These are phyloP conservation scores for Dasysyrphus albostriatus DNA, from an alignment of 2,888 invertebrate genomes.

Conservation along the genomic window DNA sequence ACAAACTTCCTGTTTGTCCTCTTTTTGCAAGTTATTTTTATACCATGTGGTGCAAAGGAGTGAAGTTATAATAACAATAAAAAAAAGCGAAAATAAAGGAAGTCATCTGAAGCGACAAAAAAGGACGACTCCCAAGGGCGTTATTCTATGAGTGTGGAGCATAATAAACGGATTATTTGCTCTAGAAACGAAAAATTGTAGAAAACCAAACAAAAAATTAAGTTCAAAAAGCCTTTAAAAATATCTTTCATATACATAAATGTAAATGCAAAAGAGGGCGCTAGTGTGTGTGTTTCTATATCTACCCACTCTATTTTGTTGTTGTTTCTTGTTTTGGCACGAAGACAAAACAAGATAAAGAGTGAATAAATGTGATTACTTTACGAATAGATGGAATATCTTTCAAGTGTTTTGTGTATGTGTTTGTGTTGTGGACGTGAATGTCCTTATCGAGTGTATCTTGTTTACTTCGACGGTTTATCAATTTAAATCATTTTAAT, in stretches of 20 bases:
- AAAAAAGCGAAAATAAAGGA: slow-evolving; percentile 31
- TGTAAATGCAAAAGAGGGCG: slow-evolving; percentile 56
- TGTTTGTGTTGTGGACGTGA: background rate
- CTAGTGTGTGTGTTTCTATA: slow-evolving; percentile 37
- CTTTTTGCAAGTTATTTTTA: slow-evolving; percentile 54
- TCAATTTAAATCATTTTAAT: background rate
- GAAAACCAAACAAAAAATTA: slow-evolving; percentile 25
- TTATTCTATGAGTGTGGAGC: slow-evolving; percentile 68
- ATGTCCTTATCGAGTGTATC: background rate
- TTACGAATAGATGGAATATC: slow-evolving; percentile 46
- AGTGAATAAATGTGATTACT: slow-evolving; percentile 63
- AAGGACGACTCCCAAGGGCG: slow-evolving; percentile 69
- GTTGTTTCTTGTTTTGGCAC: slow-evolving; percentile 27
- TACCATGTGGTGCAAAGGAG: slow-evolving; percentile 43
- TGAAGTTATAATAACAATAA: slow-evolving; percentile 35
- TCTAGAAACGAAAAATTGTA: slow-evolving; percentile 44
- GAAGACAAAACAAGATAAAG: slow-evolving; percentile 27
- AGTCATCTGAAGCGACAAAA: slow-evolving; percentile 36
- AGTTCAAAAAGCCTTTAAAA: slow-evolving; percentile 45
- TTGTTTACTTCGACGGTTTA: background rate
- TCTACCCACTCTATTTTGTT: slow-evolving; percentile 21
- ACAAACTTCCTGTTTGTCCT: slow-evolving; percentile 63
- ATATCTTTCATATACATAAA: slow-evolving; percentile 17
- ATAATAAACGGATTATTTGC: slow-evolving; percentile 74
- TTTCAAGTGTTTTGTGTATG: slow-evolving; percentile 24